These are phyloP conservation scores for Ginglymostoma cirratum DNA, from an alignment of 2,113 vertebrate genomes.

Conservation along the genomic window DNA sequence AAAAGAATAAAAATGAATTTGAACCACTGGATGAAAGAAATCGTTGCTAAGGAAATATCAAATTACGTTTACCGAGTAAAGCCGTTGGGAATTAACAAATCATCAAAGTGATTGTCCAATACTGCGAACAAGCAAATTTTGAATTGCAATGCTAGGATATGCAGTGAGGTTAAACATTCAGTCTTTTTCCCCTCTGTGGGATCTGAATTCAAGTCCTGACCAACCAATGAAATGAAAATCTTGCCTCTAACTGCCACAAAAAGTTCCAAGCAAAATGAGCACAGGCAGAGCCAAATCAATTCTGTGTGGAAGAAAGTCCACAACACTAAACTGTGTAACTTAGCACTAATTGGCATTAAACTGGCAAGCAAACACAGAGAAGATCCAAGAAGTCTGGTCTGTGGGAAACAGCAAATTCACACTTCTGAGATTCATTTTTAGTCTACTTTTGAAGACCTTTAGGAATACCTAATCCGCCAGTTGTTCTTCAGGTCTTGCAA, in stretches of 20 bases:
- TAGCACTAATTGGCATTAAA: not conserved
- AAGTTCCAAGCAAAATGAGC: not conserved
- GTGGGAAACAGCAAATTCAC: not conserved
- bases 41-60: not conserved
- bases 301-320: not conserved
- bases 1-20: not conserved
- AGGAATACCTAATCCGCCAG: not conserved
- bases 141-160: slow-evolving; percentile 8
- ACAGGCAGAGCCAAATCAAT: not conserved
- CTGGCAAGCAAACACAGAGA: not conserved
- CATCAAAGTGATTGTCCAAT: not conserved
- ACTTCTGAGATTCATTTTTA: not conserved
- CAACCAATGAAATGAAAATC: not conserved
- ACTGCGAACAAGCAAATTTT: not conserved
- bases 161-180: not conserved
- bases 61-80: not conserved
- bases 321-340: not conserved
- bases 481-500: not conserved
- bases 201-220: not conserved
- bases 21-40: not conserved
- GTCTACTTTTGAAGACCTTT: not conserved
- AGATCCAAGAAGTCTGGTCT: not conserved
- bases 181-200: not conserved
- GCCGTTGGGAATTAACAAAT: not conserved
- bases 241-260: not conserved